Evolutionary conservation across 2,113 vertebrate genomes (phyloP).

Genomic region (Xenopus laevis): DNA sequence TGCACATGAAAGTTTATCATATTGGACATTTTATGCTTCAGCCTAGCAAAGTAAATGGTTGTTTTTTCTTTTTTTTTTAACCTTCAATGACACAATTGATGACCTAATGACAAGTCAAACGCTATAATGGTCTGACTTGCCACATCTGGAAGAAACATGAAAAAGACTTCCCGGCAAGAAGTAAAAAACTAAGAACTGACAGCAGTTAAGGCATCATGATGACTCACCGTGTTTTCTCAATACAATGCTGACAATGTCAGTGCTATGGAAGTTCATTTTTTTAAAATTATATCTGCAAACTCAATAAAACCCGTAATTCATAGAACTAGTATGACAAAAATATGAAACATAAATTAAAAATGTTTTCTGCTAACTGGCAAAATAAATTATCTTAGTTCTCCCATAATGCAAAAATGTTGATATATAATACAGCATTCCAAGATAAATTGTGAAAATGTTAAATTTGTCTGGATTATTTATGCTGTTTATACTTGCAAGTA

Average conservation of each 20-base stretch:
- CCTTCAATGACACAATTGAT: constrained; percentile 27
- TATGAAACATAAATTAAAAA: constrained; percentile 6
- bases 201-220: constrained; percentile 17
- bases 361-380: no score
- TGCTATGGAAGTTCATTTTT: constrained; percentile 22
- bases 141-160: constrained; percentile 24
- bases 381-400: no score
- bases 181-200: constrained; percentile 18
- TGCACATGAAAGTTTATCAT: constrained; percentile 35
- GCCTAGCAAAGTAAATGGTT: no score
- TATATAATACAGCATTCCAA: no score
- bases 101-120: constrained; percentile 34
- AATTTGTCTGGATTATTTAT: no score
- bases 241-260: constrained; percentile 23
- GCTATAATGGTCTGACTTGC: constrained; percentile 28
- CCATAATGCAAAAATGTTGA: no score
- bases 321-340: no score
- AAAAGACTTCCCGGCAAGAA: constrained; percentile 30
- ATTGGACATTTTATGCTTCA: not conserved
- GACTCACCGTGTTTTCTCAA: constrained; percentile 21
- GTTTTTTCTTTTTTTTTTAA: no score
- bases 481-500: no score
- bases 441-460: no score
- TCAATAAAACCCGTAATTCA: constrained; percentile 20
- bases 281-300: constrained; percentile 15